A percentile compares a stretch with the other conserved stretches of the same genome.
These are phyloP conservation scores for Coenonympha arcania DNA, from an alignment of 2,888 invertebrate genomes.

Conservation along the genomic window DNA sequence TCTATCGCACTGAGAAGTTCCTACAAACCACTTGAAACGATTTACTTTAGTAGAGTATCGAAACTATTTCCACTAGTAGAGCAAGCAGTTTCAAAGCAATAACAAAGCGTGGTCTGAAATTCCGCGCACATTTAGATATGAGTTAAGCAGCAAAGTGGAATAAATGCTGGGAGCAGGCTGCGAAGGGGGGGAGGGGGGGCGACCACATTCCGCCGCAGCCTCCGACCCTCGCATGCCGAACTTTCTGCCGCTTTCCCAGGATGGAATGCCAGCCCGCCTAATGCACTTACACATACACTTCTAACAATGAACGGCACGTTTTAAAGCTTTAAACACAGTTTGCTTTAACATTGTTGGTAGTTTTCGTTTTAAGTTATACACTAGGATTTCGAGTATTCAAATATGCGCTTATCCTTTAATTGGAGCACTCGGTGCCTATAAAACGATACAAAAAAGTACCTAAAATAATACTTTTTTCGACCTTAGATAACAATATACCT, in stretches of 20 bases:
- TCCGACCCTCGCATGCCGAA: slow-evolving; percentile 46
- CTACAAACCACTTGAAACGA: too few species aligned
- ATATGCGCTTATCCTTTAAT: background rate
- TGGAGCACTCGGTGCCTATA: too few species aligned
- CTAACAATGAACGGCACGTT: slow-evolving; percentile 15
- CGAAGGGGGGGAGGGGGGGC: slow-evolving; percentile 35
- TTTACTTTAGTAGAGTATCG: too few species aligned
- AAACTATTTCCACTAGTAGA: too few species aligned
- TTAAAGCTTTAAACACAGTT: background rate
- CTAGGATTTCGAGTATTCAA: background rate
- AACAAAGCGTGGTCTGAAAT: slow-evolving; percentile 23
- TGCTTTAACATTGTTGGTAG: background rate
- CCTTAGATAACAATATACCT: background rate
- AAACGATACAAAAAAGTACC: too few species aligned
- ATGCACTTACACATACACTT: slow-evolving; percentile 28
- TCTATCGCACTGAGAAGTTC: too few species aligned
- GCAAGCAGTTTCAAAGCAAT: slow-evolving; percentile 9
- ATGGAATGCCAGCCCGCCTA: slow-evolving; percentile 44
- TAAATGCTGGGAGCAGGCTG: slow-evolving; percentile 30
- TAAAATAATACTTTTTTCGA: too few species aligned
- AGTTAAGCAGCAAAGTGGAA: slow-evolving; percentile 32
- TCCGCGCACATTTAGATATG: slow-evolving; percentile 27
- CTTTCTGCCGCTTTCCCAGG: slow-evolving; percentile 51
- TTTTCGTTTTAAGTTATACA: background rate
- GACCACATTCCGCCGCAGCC: slow-evolving; percentile 68